Evolutionary conservation across 1,140 invertebrate species (phyloP), one percentile per base, ranked within the genome.

Genomic region (Matsumurasca onukii): DNA sequence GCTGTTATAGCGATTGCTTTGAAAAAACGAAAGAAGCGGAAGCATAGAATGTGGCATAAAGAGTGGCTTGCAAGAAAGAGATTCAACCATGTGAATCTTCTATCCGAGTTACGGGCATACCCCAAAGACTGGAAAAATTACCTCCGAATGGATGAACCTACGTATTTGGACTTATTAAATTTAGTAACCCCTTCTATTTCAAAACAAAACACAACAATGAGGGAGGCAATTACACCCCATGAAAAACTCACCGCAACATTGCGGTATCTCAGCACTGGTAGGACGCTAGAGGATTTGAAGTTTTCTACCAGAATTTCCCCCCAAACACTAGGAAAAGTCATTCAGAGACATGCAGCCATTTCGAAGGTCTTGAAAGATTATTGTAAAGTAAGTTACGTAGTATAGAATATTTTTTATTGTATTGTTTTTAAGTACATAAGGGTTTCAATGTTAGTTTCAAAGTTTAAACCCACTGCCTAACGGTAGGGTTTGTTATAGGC

Each of bases 191-290:
- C 34, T 45, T 45, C 17, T 45, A 45, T 45, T 45, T 45, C 34
- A 17, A 45, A 45, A 45, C 34, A 45, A 45, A 17, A 45, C 17
- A 45, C 34, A 12, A 17, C 17, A 17, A 45, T 17, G 34, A 45
- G 34, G 34, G 34, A 45, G 17, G 34, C 34, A 17, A 45, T 45
- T 12, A 45, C 34, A 24, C 22, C 51, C 52, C 69, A 24, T 20
- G 69, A 70, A 29, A 70, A n/a, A 3, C 57, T 59, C 12, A 68
- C n/a, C 52, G 31, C 34, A 45, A 45, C 34, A 45, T 17, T 45
- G 9, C 34, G 34, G 17, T 45, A 45, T 17, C 17, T 17, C 9
- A 17, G 9, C 17, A 45, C 34, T 12, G 34, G 34, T 17, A 45
- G 34, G 17, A 45, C 34, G 17, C 34, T 45, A 45, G 34, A 45